These are phyloP conservation scores for Ciconia boyciana DNA, from an alignment of 2,113 vertebrate genomes.

Conservation along the genomic window DNA sequence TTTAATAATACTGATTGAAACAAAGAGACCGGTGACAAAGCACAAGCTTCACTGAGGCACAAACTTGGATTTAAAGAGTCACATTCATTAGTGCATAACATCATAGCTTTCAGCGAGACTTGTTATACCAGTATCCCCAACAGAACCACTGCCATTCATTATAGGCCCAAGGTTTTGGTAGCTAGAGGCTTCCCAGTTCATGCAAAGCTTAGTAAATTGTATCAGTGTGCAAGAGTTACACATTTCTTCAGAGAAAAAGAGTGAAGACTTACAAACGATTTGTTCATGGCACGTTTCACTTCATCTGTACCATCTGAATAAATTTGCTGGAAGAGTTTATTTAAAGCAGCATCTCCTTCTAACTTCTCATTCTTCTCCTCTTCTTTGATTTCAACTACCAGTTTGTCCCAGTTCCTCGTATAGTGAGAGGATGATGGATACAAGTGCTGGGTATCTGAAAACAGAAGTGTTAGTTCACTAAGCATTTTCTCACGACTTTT, in stretches of 20 bases:
- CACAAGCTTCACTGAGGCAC: neutral
- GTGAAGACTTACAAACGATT: conserved; percentile 90
- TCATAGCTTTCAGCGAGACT: neutral
- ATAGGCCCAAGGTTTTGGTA: neutral
- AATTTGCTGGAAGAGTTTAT: conserved; percentile 91
- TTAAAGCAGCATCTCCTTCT: conserved; percentile 95
- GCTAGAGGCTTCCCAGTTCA: neutral
- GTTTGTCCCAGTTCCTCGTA: conserved; percentile 92
- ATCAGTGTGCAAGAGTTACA: neutral
- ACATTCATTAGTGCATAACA: neutral
- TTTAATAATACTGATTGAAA: neutral
- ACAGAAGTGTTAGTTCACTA: neutral
- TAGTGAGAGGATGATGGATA: conserved; percentile 90
- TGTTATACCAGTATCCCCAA: neutral
- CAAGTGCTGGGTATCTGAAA: conserved; percentile 76
- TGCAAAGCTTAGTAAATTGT: neutral
- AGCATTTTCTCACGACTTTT: neutral
- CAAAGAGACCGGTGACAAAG: neutral
- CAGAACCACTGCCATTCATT: neutral
- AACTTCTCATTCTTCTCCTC: conserved; percentile 96
- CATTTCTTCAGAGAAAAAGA: neutral
- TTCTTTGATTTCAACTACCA: conserved; percentile 89
- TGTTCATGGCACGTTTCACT: conserved; percentile 98
- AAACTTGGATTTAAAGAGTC: neutral
- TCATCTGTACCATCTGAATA: conserved; percentile 92